Conservation (phyloP, 2,888 invertebrate species). For the Andrena trimmerana region DNA sequence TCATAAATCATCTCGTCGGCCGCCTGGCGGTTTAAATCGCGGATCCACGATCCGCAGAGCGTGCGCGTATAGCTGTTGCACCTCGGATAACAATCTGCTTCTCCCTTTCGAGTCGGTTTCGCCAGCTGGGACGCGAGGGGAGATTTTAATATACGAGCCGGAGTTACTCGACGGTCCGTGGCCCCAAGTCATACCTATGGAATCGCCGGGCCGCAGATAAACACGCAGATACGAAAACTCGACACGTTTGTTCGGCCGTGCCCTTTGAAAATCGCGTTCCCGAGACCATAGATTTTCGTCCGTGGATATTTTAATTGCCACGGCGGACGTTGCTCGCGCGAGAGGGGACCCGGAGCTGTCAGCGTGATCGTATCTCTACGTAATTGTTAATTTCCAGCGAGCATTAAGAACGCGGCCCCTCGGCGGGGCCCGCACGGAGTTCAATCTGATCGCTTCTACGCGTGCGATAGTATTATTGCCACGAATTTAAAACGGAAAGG, state of each 20-base stretch:
- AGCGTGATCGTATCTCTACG: conserved; percentile 17
- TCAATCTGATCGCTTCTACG: background rate
- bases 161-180: conserved; percentile 37
- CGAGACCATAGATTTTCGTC: conserved; percentile 32
- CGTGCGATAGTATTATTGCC: background rate
- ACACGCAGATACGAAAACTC: conserved; percentile 54
- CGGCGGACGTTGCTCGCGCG: background rate
- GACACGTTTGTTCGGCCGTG: conserved; percentile 41
- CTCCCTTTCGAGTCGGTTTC: conserved; percentile 52
- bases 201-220: conserved; percentile 52
- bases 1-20: conserved; percentile 47
- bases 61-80: conserved; percentile 49
- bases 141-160: conserved; percentile 65
- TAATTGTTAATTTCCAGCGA: conserved; percentile 34
- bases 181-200: conserved; percentile 43
- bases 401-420: background rate
- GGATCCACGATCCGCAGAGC: conserved; percentile 36
- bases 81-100: conserved; percentile 64
- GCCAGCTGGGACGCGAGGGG: conserved; percentile 46
- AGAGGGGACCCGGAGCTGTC: background rate
- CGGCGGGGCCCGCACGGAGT: background rate
- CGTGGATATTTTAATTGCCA: conserved; percentile 45
- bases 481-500: too few species aligned
- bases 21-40: conserved; percentile 14
- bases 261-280: conserved; percentile 32